Base-by-base conservation (phyloP, 1,140 invertebrate genomes). In the Limonius californicus region DNA sequence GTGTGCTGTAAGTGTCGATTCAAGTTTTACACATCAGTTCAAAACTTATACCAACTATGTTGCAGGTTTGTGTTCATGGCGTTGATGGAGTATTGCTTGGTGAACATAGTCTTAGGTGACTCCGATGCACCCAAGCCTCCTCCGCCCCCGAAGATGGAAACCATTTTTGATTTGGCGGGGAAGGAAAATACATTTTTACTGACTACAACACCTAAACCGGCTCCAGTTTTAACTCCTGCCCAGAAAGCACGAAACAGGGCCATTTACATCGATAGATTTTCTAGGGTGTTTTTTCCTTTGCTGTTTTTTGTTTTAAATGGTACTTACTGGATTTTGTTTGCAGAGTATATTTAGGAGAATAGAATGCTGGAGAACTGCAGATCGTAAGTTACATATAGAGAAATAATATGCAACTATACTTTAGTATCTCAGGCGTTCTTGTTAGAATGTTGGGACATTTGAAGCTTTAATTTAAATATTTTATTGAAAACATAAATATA, bases 31-130 rank as follows among this genome's bases (percentile, higher is more conserved):
- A n/a, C n/a, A 8, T 35, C 7, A 35, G 7, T 8, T 9, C 14
- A 14, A 59, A 2, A n/a, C n/a, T n/a, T n/a, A n/a, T n/a, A n/a
- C n/a, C n/a, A n/a, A n/a, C 54, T 56, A 35, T 2, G 14, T 32
- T 30, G 4, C 71, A 87, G 85, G 27, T 93, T 95, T 78, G 93
- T 95, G 70, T 95, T 95, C 74, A 89, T 94, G 87, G 92, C 93
- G 2, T 76, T 95, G 30, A 95, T 95, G 93, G 93, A 95, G 75
- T 95, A 95, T 74, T 94, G 92, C 70, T 76, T 95, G 63, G 91
- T 95, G 1, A 95, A 95, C 70, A 93, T 95, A 47, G 89, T 95
- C 0, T 80, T 95, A 1, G 89, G 89, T 0, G 89, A 91, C 68
- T 84, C 83, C 7, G 86, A 87, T 62, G 78, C 79, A 0, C 80